Conservation (phyloP, 2,888 invertebrate genomes). For the Callimorpha dominula region DNA sequence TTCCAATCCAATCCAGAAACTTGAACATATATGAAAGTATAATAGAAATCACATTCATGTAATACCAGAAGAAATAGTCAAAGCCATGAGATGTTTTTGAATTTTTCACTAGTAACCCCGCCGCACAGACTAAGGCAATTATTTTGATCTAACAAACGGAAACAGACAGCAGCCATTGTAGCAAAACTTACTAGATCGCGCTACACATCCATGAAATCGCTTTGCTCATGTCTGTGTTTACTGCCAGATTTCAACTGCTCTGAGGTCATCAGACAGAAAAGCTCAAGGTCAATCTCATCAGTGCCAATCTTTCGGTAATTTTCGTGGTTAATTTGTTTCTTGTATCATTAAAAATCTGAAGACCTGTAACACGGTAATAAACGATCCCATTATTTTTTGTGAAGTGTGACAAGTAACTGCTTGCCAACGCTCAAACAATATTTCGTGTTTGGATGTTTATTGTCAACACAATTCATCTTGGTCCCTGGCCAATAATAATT, state of each 20-base stretch:
- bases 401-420: too few relatives aligned
- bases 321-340: slow-evolving; percentile 14
- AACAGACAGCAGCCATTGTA: too few relatives aligned
- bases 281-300: slow-evolving; percentile 40
- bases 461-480: neutral
- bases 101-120: too few relatives aligned
- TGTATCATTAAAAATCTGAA: slow-evolving; percentile 5
- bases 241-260: neutral
- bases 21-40: too few relatives aligned
- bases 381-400: slow-evolving; percentile 5
- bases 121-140: too few relatives aligned
- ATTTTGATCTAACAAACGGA: neutral
- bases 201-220: slow-evolving; percentile 8
- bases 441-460: neutral
- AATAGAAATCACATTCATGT: too few relatives aligned
- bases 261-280: slow-evolving; percentile 14
- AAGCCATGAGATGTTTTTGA: too few relatives aligned
- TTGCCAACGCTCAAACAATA: neutral
- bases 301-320: slow-evolving; percentile 30
- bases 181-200: too few relatives aligned
- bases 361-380: neutral
- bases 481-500: neutral
- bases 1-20: too few relatives aligned
- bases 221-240: slow-evolving; percentile 6
- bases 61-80: too few relatives aligned